Evolutionary conservation across 2,888 invertebrate species (phyloP).

Genomic region (Andrena camellia): DNA sequence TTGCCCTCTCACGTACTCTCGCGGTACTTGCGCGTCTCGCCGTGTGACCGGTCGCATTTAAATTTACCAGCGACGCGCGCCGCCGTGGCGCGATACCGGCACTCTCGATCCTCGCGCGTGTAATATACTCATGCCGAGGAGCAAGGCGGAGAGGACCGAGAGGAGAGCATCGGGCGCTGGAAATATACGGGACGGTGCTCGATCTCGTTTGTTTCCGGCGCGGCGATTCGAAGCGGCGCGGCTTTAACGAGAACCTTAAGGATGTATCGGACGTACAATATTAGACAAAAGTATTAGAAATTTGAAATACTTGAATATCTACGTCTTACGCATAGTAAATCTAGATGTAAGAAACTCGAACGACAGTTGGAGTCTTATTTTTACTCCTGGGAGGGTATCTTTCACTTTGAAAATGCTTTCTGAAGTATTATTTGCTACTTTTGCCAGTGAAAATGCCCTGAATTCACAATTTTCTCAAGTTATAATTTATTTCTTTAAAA

Average conservation of each 20-base stretch:
- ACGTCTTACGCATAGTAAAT: no score
- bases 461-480: no score
- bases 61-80: conserved; percentile 74
- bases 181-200: conserved; percentile 66
- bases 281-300: no score
- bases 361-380: no score
- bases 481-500: no score
- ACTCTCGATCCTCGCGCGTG: conserved; percentile 15
- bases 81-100: conserved; percentile 43
- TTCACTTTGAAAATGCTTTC: no score
- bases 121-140: conserved; percentile 7
- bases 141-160: neutral
- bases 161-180: conserved; percentile 49
- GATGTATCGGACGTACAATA: no score
- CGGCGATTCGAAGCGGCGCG: conserved; percentile 58
- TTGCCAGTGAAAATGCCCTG: no score
- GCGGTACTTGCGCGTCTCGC: conserved; percentile 26
- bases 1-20: conserved; percentile 20
- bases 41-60: conserved; percentile 74
- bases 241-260: conserved; percentile 67
- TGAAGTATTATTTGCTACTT: no score
- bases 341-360: no score
- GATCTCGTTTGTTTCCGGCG: conserved; percentile 74
- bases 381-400: no score
- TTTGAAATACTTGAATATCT: no score